A percentile compares a stretch with the other conserved stretches of the same genome.
Conservation (phyloP, 1,140 invertebrate species). For the Stratiolaelaps scimitus region DNA sequence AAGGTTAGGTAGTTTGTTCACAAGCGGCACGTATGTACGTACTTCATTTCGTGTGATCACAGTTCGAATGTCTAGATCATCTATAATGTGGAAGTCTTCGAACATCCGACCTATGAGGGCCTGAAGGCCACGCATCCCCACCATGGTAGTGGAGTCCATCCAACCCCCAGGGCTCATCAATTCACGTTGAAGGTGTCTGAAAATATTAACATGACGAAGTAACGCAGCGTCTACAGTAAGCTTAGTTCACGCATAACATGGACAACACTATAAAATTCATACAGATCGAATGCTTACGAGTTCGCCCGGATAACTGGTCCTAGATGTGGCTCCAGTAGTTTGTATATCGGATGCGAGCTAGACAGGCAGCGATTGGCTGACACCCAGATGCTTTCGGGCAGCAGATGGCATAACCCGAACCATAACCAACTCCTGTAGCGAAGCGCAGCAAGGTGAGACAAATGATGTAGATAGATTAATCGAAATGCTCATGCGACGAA, state of each 20-base stretch:
- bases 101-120: conserved; percentile 38
- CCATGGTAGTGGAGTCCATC: conserved; percentile 46
- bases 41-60: no score
- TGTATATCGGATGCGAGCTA: conserved; percentile 44
- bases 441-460: no score
- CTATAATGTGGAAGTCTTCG: no score
- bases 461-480: no score
- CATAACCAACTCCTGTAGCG: conserved; percentile 19
- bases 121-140: conserved; percentile 44
- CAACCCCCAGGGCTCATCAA: conserved; percentile 43
- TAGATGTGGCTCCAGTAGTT: conserved; percentile 46
- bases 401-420: conserved; percentile 43
- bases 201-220: no score
- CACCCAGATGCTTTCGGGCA: conserved; percentile 45
- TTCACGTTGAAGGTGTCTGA: conserved; percentile 34
- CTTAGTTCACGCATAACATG: no score
- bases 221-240: no score
- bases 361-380: conserved; percentile 43
- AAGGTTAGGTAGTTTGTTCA: no score
- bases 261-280: no score
- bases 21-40: no score
- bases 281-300: conserved; percentile 35
- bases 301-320: conserved; percentile 44
- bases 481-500: no score
- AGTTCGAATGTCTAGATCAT: no score